phyloP scores from a whole-genome alignment of 1,140 invertebrate genomes.

The Apocrypta bakeri region DNA sequence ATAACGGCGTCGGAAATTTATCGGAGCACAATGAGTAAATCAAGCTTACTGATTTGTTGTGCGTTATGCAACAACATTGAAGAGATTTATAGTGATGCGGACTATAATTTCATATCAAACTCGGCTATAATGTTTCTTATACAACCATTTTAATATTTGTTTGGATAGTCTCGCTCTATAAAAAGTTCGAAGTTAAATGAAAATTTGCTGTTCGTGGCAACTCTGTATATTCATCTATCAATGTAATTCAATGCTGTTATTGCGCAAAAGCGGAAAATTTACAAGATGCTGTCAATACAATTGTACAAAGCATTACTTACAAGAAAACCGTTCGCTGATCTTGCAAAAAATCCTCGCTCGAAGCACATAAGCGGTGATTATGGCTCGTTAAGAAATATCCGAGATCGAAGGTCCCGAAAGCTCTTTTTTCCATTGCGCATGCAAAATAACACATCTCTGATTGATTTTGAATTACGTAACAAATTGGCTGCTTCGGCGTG shows the following conservation, averaged over 20 bases:
- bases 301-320: background rate
- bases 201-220: background rate
- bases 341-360: background rate
- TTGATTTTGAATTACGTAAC: constrained; percentile 43
- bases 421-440: constrained; percentile 5
- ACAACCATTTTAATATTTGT: too few relatives aligned
- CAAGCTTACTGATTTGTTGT: background rate
- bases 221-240: background rate
- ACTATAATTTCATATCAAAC: too few relatives aligned
- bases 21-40: background rate
- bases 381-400: background rate
- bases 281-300: background rate
- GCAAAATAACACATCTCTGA: constrained; percentile 5
- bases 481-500: background rate
- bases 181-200: constrained; percentile 4
- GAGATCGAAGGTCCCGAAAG: constrained; percentile 29
- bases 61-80: too few relatives aligned
- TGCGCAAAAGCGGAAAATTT: constrained; percentile 46
- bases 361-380: constrained; percentile 21
- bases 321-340: background rate
- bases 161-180: too few relatives aligned
- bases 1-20: background rate
- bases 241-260: constrained; percentile 18
- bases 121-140: too few relatives aligned
- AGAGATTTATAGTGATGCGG: too few relatives aligned